phyloP scores from a whole-genome alignment of 2,888 invertebrate genomes.

The Nipponacmea schrenckii region DNA sequence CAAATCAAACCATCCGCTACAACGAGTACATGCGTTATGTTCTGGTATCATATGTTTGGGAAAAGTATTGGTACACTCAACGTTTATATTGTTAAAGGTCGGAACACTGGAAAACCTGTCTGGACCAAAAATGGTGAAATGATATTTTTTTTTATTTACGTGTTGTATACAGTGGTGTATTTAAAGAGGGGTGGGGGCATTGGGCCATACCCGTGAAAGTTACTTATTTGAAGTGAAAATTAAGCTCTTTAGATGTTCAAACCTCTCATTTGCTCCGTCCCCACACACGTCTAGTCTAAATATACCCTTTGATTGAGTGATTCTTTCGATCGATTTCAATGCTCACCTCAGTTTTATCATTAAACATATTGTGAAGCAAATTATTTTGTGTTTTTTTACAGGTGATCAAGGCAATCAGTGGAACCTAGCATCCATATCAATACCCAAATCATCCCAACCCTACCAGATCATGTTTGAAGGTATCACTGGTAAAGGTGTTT shows the following conservation, averaged over 20 bases:
- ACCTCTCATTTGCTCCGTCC: no score
- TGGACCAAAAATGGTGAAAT: constrained; percentile 46
- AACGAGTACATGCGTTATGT: constrained; percentile 45
- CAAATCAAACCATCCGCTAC: constrained; percentile 29
- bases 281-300: no score
- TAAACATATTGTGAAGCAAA: no score
- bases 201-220: no score
- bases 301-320: no score
- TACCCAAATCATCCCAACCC: constrained; percentile 30
- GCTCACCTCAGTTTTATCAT: no score
- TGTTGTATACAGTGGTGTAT: no score
- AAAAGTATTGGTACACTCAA: constrained; percentile 46
- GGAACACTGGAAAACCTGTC: constrained; percentile 22
- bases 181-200: no score
- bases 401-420: constrained; percentile 53
- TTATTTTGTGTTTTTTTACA: no score
- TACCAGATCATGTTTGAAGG: constrained; percentile 62
- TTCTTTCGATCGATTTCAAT: no score
- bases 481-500: constrained; percentile 48
- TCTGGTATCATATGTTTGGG: constrained; percentile 61
- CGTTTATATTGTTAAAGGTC: constrained; percentile 38
- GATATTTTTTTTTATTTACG: background rate
- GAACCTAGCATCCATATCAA: constrained; percentile 43
- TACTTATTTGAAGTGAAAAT: no score
- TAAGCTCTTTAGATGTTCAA: no score